These are phyloP conservation scores for Hermaeophaga mercurialis DNA, from an alignment of 2,888 invertebrate species.

Conservation along the genomic window DNA sequence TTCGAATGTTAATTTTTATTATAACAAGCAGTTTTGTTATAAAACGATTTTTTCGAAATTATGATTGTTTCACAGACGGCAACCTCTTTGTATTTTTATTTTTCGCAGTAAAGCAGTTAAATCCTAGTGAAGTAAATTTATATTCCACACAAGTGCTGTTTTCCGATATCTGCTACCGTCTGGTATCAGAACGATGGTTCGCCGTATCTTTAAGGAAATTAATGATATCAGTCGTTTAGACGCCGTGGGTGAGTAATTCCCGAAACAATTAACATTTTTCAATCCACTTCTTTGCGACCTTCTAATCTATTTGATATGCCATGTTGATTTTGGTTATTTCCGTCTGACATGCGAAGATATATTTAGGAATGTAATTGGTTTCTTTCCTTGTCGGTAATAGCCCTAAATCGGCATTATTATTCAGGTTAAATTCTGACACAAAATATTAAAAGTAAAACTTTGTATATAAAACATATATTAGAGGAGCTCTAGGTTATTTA, in stretches of 20 bases:
- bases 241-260: constrained; percentile 7
- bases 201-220: constrained; percentile 8
- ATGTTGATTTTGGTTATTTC: constrained; percentile 22
- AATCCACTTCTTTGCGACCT: constrained; percentile 4
- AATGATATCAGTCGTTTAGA: constrained; percentile 6
- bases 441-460: too few relatives aligned
- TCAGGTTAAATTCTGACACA: constrained; percentile 1
- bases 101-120: too few relatives aligned
- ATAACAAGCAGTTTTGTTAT: too few relatives aligned
- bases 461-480: too few relatives aligned
- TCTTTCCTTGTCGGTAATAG: constrained; percentile 5
- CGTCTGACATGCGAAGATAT: constrained; percentile 16
- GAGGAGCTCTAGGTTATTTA: too few relatives aligned
- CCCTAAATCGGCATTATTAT: neutral
- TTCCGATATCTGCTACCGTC: too few relatives aligned
- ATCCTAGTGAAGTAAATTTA: too few relatives aligned
- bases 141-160: too few relatives aligned
- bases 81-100: too few relatives aligned
- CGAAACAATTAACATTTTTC: constrained; percentile 16
- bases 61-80: too few relatives aligned
- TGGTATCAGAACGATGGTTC: neutral
- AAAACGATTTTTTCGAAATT: too few relatives aligned
- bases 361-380: constrained; percentile 17
- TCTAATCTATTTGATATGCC: constrained; percentile 20
- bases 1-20: too few relatives aligned